Percentiles rank a stretch among this genome's conserved stretches.
Conservation (phyloP, 1,140 invertebrate genomes). For the Formica selysi region DNA sequence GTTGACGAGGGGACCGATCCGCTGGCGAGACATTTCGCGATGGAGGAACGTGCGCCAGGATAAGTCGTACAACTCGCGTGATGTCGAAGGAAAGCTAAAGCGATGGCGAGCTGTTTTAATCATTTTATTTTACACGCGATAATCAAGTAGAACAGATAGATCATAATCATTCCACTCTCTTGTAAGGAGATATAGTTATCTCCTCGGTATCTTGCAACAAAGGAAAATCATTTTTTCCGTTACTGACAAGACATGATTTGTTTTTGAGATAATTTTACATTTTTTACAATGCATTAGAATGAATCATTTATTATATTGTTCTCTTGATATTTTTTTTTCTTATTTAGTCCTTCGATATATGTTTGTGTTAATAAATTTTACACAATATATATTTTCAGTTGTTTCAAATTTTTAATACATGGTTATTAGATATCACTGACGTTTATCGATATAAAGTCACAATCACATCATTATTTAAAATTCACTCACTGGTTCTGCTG, state of each 20-base stretch:
- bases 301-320: not conserved
- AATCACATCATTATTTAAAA: not conserved
- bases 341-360: not conserved
- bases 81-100: not conserved
- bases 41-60: not conserved
- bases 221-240: not conserved
- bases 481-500: not conserved
- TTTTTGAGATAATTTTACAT: not conserved
- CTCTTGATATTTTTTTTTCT: not conserved
- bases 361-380: not conserved
- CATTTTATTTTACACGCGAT: not conserved
- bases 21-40: conserved; percentile 35
- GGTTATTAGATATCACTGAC: not conserved
- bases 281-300: not conserved
- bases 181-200: too few relatives aligned
- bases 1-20: conserved; percentile 40
- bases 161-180: not conserved
- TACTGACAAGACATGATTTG: not conserved
- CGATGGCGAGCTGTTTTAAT: not conserved
- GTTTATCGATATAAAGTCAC: not conserved
- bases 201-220: not conserved
- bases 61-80: not conserved
- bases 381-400: not conserved
- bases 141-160: not conserved
- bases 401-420: not conserved